phyloP scores from a whole-genome alignment of 2,113 vertebrate genomes.

The Elephantulus edwardii region DNA sequence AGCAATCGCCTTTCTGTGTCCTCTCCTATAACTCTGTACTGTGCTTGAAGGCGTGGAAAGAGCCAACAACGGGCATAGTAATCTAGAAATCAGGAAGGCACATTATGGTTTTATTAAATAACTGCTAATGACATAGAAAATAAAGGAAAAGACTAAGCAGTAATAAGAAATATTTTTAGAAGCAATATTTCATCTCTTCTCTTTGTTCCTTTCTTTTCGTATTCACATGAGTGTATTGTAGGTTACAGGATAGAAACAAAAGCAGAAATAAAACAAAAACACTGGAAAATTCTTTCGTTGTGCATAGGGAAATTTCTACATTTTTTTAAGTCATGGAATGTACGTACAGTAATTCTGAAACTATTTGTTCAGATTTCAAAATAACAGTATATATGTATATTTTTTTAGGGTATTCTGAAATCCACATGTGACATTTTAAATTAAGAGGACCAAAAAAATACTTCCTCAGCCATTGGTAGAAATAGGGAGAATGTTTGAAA shows the following conservation, averaged over 20 bases:
- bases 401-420: constrained; percentile 31
- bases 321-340: neutral
- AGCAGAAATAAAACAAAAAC: neutral
- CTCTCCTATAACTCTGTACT: accelerated
- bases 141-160: neutral
- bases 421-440: constrained; percentile 36
- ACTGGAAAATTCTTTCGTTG: neutral
- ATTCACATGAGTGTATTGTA: neutral
- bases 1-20: neutral
- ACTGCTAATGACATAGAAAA: neutral
- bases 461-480: neutral
- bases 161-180: neutral
- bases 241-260: neutral
- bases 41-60: neutral
- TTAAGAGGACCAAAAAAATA: constrained; percentile 43
- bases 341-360: neutral
- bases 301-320: neutral
- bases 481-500: constrained; percentile 32
- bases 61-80: neutral
- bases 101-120: neutral
- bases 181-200: neutral
- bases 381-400: constrained; percentile 45
- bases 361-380: constrained; percentile 18
- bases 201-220: constrained; percentile 7
- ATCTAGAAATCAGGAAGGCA: neutral